Base-by-base conservation (phyloP, 2,797 vertebrate species). In the Onychomys torridus region DNA sequence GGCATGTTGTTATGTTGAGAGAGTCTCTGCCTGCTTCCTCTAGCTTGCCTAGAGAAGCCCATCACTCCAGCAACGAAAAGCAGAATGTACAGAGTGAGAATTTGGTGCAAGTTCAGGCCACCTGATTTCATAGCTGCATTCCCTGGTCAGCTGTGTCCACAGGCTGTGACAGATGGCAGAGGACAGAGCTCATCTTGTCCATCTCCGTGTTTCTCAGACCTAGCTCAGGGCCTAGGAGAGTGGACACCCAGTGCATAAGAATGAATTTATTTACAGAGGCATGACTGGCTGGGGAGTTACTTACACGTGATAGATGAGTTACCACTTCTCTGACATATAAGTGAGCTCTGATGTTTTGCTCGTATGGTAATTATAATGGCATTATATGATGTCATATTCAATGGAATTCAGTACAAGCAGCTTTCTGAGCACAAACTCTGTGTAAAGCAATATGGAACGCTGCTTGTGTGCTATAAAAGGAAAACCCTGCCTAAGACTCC, bases 261-360 rank as follows among this genome's bases (percentile, higher is more conserved):
- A 43, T 40, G n/a, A 77, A 3, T 52, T 73, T 85, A 46, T 29
- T 76, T 57, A 83, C 7, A 77, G 46, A 67, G 46, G 52, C 6
- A 14, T 43, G 65, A 9, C 37, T 82, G n/a, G 81, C 8, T 65
- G 7, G 10, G 88, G 55, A 67, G 37, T 92, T 77, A 29, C 78
- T 81, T 43, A 29, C 55, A 46, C 75, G 19, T 79, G 43, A 83
- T 69, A 29, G 3, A 29, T 49, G 19, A 67, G 46, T 76, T 32
- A 73, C 92, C 55, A 67, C 65, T 91, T 93, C 92, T 83, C 32
- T 73, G 89, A 90, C 0, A 49, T 32, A 2, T 79, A 89, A 65
- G 40, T 40, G 86, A 65, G 34, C 71, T 86, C 87, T 88, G 82
- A 93, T 49, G 92, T 93, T 96, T 91, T 59, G 71, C 17, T 63